Evolutionary conservation across 2,888 invertebrate species (phyloP), one percentile per base, ranked within the genome.

Genomic region (Hypselothyrea guttata): DNA sequence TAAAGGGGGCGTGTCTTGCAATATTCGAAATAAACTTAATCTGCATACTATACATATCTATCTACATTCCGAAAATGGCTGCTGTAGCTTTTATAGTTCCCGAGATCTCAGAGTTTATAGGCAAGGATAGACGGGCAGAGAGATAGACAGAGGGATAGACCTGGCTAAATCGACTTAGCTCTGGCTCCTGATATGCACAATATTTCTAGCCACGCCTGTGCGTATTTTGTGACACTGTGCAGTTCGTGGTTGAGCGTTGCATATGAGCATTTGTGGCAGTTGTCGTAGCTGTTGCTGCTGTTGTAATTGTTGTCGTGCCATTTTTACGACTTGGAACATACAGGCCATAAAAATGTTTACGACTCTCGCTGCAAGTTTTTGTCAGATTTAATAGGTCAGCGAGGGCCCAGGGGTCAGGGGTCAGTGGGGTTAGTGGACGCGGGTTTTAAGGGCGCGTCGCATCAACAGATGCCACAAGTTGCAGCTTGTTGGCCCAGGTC

Each of bases 371-470:
- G 81, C 67, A 79, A 77, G 51, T 61, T n/a, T 53, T 41, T 56
- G 44, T 33, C n/a, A 30, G 9, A 34, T 79, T 78, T 76, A 65
- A 73, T 84, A 73, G 74, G 60, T 72, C 73, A 69, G 28, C 34
- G 7, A 4, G 16, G 48, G n/a, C 18, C 37, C n/a, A 52, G 38
- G 35, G 16, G 9, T 37, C 18, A 7, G n/a, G 18, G 16, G 4
- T 16, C 15, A 1, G 2, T 37, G 4, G 12, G 4, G 9, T 16
- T 5, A 16, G 35, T 15, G 8, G 16, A 13, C 16, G 35, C 1
- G 8, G 15, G 12, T 11, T 12, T 7, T 0, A 12, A 3, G 13
- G 34, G 13, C 2, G 7, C n/a, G 11, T 7, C 7, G 2, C 13
- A 34, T 7, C 13, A 34, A 13, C 9, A 16, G 27, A 45, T 31